Base-by-base conservation (phyloP, 2,113 vertebrate genomes). In the Emydura subglobosa region DNA sequence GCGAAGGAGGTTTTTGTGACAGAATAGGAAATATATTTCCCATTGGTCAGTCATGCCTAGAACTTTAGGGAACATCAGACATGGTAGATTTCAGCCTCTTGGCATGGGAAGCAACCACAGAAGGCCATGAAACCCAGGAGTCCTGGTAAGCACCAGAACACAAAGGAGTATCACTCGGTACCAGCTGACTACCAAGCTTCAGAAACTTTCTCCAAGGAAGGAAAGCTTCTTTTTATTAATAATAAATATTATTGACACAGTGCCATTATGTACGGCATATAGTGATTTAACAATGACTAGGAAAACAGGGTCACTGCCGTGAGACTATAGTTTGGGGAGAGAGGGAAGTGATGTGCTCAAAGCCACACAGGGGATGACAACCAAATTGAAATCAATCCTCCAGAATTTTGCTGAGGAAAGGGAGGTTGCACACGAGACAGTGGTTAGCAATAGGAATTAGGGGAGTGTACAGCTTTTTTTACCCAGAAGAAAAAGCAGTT, bases 331-430 rank as follows among this genome's bases (percentile, higher is more conserved):
- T 29, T 24, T 47, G 42, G 42, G 42, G 42, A 4, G 6, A 34
- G 7, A 24, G 76, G 34, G 42, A 9, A 0, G 4, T 11, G 22
- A 10, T 42, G 54, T 82, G n/a, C 22, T 14, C 22, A 42, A 55
- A 74, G 14, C 19, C 6, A 27, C 7, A 39, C 51, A 14, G 12
- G 50, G 8, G n/a, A 34, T 53, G n/a, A 29, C 53, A 39, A 34
- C n/a, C n/a, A 57, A 17, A 29, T 16, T 82, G 39, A 82, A 55
- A 57, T 29, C 25, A 10, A 12, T 57, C 80, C 17, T 34, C 47
- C 4, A 19, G 47, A 47, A 34, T 27, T 34, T 14, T 29, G 53
- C 53, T 57, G 80, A 82, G 39, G 80, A 57, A 82, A 19, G 39
- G 25, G 53, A 25, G 34, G 51, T 82, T 53, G 53, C 24, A 82